Conservation (phyloP, 1,140 invertebrate species). For the Euwallacea similis region DNA sequence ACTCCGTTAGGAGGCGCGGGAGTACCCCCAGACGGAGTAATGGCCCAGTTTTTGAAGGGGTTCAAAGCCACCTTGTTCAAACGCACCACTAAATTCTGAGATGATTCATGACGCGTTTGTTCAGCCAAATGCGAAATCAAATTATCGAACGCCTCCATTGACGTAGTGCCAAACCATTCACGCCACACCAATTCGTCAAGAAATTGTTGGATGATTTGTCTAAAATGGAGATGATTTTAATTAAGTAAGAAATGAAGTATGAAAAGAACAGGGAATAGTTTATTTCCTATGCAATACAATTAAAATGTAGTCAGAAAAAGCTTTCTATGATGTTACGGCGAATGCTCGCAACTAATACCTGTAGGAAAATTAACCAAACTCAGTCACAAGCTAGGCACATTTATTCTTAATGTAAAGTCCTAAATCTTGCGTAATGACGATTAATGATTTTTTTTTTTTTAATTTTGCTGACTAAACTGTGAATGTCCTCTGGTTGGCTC, state of each 20-base stretch:
- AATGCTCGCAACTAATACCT: not conserved
- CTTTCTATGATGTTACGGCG: too few species aligned
- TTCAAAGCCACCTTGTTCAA: conserved; percentile 67
- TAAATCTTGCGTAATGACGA: too few species aligned
- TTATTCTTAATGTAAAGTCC: too few species aligned
- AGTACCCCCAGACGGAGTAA: conserved; percentile 9
- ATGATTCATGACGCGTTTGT: conserved; percentile 67
- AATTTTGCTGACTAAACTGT: not conserved
- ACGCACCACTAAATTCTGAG: conserved; percentile 55
- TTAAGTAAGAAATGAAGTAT: not conserved
- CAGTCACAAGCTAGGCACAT: not conserved
- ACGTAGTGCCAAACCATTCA: conserved; percentile 72
- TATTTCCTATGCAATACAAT: too few species aligned
- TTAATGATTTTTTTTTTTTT: not conserved
- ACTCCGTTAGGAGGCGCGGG: conserved; percentile 1
- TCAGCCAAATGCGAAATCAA: conserved; percentile 77
- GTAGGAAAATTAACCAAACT: not conserved
- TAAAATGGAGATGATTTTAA: conserved; percentile 2
- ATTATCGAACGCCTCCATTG: conserved; percentile 78
- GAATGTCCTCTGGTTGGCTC: not conserved
- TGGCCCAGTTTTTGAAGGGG: conserved; percentile 78
- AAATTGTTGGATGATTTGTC: conserved; percentile 60
- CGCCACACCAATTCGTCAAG: conserved; percentile 76
- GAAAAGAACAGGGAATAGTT: not conserved
- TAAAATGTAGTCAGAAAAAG: too few species aligned